These are phyloP conservation scores for Genyomyrus donnyi DNA, from an alignment of 2,113 vertebrate species.

Conservation along the genomic window DNA sequence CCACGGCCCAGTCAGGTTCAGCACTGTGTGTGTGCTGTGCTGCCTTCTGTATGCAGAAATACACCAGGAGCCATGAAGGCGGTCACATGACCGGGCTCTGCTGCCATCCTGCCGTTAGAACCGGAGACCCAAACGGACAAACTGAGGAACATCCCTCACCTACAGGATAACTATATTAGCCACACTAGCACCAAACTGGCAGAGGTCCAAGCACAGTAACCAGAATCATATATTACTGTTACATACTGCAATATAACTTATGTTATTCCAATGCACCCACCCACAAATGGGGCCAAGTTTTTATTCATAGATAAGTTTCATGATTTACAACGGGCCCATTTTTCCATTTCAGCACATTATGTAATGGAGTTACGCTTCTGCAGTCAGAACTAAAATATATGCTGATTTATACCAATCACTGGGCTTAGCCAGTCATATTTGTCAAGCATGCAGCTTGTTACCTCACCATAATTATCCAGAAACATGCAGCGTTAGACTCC, in stretches of 20 bases:
- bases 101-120: background rate
- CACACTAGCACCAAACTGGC: background rate
- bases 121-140: background rate
- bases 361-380: background rate
- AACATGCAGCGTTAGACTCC: background rate
- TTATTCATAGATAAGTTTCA: background rate
- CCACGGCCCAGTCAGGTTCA: background rate
- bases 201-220: background rate
- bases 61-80: background rate
- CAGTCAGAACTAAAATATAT: slow-evolving; percentile 9
- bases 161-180: background rate
- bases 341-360: background rate
- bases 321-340: background rate
- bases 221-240: background rate
- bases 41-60: background rate
- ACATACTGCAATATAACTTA: background rate
- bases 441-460: background rate
- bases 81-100: background rate
- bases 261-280: background rate
- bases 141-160: background rate
- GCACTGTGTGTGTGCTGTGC: background rate
- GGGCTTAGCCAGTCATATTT: background rate
- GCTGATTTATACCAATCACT: slow-evolving; percentile 5
- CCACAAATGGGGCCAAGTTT: background rate
- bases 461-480: background rate